Evolutionary conservation across 2,888 invertebrate species (phyloP), one percentile per base, ranked within the genome.

Genomic region (Sinopyrophorus schimmeli): DNA sequence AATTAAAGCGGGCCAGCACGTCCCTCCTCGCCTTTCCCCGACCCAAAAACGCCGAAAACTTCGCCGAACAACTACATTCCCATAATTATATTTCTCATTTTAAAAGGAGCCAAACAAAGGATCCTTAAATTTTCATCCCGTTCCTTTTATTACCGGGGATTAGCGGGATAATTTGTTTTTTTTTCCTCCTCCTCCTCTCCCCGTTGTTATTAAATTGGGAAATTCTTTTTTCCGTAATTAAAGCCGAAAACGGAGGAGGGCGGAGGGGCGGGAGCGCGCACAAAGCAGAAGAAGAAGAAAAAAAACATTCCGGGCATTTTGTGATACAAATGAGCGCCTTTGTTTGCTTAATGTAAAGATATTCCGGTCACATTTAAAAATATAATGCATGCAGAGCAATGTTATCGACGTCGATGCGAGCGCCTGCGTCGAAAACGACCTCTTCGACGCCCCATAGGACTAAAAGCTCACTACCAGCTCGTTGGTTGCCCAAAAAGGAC

Each of bases 331-430:
- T 62, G 61, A 60, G 58, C 54, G 54, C 51, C 61, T 61, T 62
- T 60, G 60, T 63, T 61, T 61, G 58, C 60, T 63, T 65, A 67
- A 67, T 66, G 66, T 67, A 63, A 65, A 67, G 61, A 65, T 67
- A 67, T 67, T 67, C 66, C 63, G 61, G 62, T 64, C 67, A 66
- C 67, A 66, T 68, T 68, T 66, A 66, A 65, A 68, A 67, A 67
- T 66, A 66, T 67, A 67, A 68, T 67, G 63, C 64, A 67, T 68
- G 68, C 66, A 68, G 64, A 65, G 63, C 61, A 59, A 62, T 65
- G 65, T 65, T 68, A 68, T 68, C 65, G 68, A 68, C 67, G 65
- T 59, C 60, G 56, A 55, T 55, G 56, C 58, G 58, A 59, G 67
- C 65, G 68, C 68, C 59, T 68, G 68, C 68, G 67, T 66, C 56